phyloP scores from a whole-genome alignment of 1,140 invertebrate species.

The Brachionus calyciflorus region DNA sequence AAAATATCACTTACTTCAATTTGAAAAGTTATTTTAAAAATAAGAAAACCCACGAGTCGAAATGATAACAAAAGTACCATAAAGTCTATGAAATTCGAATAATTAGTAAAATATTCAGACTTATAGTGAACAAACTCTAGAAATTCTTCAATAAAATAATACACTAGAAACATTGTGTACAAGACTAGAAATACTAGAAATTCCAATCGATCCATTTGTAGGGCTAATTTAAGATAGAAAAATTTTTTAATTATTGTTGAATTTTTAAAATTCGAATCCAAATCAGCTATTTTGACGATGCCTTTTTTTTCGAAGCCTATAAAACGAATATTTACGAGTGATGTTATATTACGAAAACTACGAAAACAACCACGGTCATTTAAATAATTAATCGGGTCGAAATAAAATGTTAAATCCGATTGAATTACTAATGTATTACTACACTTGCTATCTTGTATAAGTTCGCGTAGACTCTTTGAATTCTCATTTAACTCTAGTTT shows the following conservation, averaged over 20 bases:
- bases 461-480: neutral
- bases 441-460: neutral
- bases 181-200: neutral
- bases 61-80: neutral
- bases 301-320: neutral
- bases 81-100: neutral
- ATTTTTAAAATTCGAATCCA: neutral
- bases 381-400: neutral
- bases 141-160: conserved; percentile 2
- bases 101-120: neutral
- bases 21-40: neutral
- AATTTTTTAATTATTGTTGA: neutral
- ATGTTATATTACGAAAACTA: neutral
- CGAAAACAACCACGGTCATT: neutral
- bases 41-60: neutral
- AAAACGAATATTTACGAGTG: neutral
- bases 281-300: neutral
- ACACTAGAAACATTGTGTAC: neutral
- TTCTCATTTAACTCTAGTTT: neutral
- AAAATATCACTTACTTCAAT: neutral
- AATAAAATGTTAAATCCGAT: neutral
- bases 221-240: neutral
- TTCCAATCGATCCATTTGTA: neutral
- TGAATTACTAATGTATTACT: neutral
- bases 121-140: neutral